Percentiles rank a stretch among this genome's conserved stretches.
Evolutionary conservation across 2,113 vertebrate genomes (phyloP).

Genomic region (Oreochromis niloticus): DNA sequence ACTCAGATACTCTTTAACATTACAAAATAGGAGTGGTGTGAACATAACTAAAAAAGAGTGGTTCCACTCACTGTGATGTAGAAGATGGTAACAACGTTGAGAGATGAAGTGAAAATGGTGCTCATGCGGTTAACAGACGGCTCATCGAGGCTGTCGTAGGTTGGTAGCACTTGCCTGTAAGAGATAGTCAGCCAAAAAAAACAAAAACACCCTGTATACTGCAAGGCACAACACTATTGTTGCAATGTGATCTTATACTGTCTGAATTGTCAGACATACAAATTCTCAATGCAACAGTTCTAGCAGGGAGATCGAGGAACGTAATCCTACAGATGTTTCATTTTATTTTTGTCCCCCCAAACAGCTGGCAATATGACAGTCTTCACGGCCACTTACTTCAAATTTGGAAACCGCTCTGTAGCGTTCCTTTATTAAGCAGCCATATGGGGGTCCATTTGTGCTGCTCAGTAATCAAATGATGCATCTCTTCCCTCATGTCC

Average conservation of each 20-base stretch:
- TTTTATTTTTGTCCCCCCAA: not conserved
- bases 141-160: constrained; percentile 96
- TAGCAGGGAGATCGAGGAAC: not conserved
- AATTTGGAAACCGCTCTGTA: not conserved
- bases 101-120: constrained; percentile 92
- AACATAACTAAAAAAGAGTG: not conserved
- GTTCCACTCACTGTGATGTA: constrained; percentile 86
- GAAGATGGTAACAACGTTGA: constrained; percentile 95
- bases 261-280: not conserved
- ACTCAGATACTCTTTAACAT: not conserved
- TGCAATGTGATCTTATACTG: constrained; percentile 20
- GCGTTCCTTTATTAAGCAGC: constrained; percentile 22
- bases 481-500: constrained; percentile 4
- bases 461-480: constrained; percentile 30
- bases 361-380: constrained; percentile 22
- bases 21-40: not conserved
- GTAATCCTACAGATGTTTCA: not conserved
- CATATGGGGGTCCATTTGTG: constrained; percentile 34
- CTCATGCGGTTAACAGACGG: constrained; percentile 97
- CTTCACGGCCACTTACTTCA: not conserved
- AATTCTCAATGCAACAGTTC: not conserved
- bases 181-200: constrained; percentile 17
- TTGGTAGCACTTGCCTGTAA: constrained; percentile 93
- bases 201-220: not conserved
- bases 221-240: not conserved